Conservation (phyloP, 2,113 vertebrate species). For the Eulemur macaco region DNA sequence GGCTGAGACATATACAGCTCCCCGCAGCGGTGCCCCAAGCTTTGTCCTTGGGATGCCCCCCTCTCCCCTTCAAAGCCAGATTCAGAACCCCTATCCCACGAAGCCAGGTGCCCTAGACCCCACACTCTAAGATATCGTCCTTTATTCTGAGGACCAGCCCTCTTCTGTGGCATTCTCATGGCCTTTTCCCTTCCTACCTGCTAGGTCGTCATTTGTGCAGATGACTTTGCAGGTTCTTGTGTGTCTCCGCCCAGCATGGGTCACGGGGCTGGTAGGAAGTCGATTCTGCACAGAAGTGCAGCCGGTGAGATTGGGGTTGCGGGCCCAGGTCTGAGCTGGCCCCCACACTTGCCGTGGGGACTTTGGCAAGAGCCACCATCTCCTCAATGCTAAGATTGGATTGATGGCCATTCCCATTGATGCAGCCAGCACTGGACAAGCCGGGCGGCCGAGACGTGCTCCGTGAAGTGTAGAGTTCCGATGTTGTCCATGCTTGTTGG, state of each 20-base stretch:
- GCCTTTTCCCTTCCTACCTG: rapidly evolving
- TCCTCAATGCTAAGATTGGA: rapidly evolving
- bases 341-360: rapidly evolving
- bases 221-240: rapidly evolving
- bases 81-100: rapidly evolving
- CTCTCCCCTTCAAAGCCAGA: not conserved
- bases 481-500: rapidly evolving
- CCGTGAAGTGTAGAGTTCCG: too few species aligned
- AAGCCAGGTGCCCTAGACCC: not conserved
- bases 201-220: not conserved
- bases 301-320: not conserved
- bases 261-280: rapidly evolving
- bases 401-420: rapidly evolving
- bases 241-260: rapidly evolving
- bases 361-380: not conserved
- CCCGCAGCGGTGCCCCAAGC: rapidly evolving
- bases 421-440: rapidly evolving
- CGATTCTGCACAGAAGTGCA: rapidly evolving
- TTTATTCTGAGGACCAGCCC: not conserved
- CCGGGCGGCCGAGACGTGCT: not conserved
- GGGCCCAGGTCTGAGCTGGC: not conserved
- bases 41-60: not conserved
- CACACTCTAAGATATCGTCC: rapidly evolving
- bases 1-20: not conserved
- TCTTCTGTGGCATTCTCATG: rapidly evolving